A percentile compares a stretch with the other conserved stretches of the same genome.
phyloP scores from a whole-genome alignment of 2,113 vertebrate genomes.

The Perognathus longimembris region DNA sequence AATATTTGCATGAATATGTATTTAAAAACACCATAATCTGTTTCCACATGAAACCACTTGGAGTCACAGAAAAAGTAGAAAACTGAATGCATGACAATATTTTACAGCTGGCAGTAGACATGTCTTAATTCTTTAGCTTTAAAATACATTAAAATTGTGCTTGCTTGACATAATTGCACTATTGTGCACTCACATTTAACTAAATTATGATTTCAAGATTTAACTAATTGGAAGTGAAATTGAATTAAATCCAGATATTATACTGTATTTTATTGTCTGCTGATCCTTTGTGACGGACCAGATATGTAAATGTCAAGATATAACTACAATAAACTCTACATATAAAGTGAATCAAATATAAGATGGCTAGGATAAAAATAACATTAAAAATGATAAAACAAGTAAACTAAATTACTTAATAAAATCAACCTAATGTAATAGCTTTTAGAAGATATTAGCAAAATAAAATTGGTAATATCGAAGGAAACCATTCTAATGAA shows the following conservation, averaged over 20 bases:
- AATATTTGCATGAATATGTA: neutral
- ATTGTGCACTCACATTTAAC: slow-evolving; percentile 71
- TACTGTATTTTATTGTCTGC: neutral
- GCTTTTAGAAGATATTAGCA: neutral
- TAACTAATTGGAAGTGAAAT: slow-evolving; percentile 63
- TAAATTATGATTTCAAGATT: slow-evolving; percentile 71
- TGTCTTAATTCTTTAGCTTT: slow-evolving; percentile 21
- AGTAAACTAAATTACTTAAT: slow-evolving; percentile 1
- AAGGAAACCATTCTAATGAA: slow-evolving; percentile 10
- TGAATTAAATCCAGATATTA: slow-evolving; percentile 63
- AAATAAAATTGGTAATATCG: neutral
- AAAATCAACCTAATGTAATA: slow-evolving; percentile 31
- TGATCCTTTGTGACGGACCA: slow-evolving; percentile 60
- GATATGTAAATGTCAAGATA: slow-evolving; percentile 64
- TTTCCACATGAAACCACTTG: neutral
- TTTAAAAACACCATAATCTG: neutral
- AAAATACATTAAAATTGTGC: slow-evolving; percentile 51
- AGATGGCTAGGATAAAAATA: neutral
- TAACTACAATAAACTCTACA: slow-evolving; percentile 46
- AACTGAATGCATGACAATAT: neutral
- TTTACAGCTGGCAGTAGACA: neutral
- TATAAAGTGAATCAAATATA: slow-evolving; percentile 22
- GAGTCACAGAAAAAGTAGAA: neutral
- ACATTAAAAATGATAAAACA: slow-evolving; percentile 33
- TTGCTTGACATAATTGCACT: slow-evolving; percentile 66